A percentile compares a stretch with the other conserved stretches of the same genome.
Conservation (phyloP, 2,797 vertebrate species). For the Toxotes lorentzi region DNA sequence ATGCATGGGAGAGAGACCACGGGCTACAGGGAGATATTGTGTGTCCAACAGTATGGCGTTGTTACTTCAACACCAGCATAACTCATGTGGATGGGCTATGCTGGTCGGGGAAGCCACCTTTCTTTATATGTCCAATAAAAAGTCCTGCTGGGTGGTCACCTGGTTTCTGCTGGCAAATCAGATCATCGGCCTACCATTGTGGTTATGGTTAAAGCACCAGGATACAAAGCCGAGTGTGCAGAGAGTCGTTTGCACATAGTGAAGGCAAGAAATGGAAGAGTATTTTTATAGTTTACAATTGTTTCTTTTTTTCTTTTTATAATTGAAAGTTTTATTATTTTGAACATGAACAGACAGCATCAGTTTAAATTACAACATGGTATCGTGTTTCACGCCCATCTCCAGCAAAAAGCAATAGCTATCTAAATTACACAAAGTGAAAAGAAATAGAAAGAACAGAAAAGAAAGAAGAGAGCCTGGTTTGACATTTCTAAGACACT, state of each 20-base stretch:
- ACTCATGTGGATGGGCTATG: constrained; percentile 60
- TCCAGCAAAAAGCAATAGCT: no score
- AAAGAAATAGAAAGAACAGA: no score
- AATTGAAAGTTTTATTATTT: no score
- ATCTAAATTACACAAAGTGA: no score
- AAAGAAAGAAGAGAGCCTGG: no score
- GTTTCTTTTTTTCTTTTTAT: no score
- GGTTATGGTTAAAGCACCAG: constrained; percentile 22
- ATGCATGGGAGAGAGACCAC: constrained; percentile 60
- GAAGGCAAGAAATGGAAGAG: constrained; percentile 4
- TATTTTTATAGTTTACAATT: not conserved
- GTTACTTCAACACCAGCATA: constrained; percentile 69
- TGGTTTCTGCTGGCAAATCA: constrained; percentile 54
- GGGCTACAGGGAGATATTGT: constrained; percentile 74
- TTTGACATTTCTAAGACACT: not conserved
- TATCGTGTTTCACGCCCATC: no score
- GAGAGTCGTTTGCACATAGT: constrained; percentile 49
- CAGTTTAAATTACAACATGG: no score
- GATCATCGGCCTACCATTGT: constrained; percentile 1
- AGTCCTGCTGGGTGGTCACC: constrained; percentile 46
- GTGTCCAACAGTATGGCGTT: constrained; percentile 75
- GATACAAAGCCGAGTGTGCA: constrained; percentile 38
- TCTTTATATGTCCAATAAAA: constrained; percentile 51
- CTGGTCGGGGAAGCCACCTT: constrained; percentile 42
- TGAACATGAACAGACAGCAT: no score